phyloP scores from a whole-genome alignment of 2,113 vertebrate genomes.

The Melanotaenia duboulayi region DNA sequence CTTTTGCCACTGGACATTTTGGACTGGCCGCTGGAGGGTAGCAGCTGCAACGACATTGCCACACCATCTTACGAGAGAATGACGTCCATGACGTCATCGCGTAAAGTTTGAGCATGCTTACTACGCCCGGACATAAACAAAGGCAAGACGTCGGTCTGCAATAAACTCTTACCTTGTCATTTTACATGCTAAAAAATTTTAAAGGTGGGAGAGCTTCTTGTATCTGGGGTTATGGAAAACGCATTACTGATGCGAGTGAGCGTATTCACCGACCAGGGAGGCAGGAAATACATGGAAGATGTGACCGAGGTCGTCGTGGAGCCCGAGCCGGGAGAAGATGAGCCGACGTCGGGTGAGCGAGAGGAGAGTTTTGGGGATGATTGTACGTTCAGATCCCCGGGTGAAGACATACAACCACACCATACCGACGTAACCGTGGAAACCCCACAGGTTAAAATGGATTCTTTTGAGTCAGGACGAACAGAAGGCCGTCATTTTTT shows the following conservation, averaged over 20 bases:
- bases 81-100: constrained; percentile 61
- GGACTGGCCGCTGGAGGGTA: constrained; percentile 34
- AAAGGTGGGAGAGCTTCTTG: not conserved
- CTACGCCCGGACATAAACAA: constrained; percentile 79
- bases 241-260: constrained; percentile 90
- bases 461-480: constrained; percentile 19
- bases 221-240: constrained; percentile 81
- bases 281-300: constrained; percentile 98
- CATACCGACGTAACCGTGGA: not conserved
- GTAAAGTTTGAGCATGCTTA: constrained; percentile 74
- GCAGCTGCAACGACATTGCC: not conserved
- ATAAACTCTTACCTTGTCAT: constrained; percentile 15
- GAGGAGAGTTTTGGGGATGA: constrained; percentile 50
- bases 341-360: constrained; percentile 69
- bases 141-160: constrained; percentile 44
- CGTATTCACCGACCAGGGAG: constrained; percentile 93
- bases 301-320: constrained; percentile 92
- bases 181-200: constrained; percentile 20
- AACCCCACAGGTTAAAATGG: not conserved
- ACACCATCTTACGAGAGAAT: constrained; percentile 15
- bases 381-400: not conserved
- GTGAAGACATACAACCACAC: not conserved
- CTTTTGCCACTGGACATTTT: too few relatives aligned
- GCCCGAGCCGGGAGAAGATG: constrained; percentile 86
- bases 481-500: constrained; percentile 7